Evolutionary conservation across 1,140 invertebrate genomes (phyloP).

Genomic region (Drosophila sp.): DNA sequence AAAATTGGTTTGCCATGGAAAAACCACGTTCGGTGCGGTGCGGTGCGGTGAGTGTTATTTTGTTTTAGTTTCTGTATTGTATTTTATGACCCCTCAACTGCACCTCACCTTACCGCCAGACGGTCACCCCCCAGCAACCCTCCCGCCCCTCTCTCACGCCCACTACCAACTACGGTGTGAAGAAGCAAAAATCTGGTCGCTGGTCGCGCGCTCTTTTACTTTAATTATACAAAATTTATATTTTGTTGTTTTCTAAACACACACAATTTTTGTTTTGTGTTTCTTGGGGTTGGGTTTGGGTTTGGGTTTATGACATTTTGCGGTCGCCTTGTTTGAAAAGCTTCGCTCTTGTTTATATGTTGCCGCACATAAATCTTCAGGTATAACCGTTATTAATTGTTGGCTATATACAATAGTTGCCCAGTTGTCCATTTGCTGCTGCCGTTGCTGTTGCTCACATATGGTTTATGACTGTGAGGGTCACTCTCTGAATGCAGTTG

Average conservation of each 20-base stretch:
- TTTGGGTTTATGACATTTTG: slow-evolving; percentile 69
- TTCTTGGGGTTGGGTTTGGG: slow-evolving; percentile 10
- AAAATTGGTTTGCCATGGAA: slow-evolving; percentile 33
- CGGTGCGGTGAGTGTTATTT: slow-evolving; percentile 3
- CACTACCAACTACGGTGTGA: slow-evolving; percentile 45
- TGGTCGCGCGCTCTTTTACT: slow-evolving; percentile 48
- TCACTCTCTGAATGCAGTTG: slow-evolving; percentile 7
- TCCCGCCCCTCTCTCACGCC: not conserved
- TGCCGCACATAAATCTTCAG: slow-evolving; percentile 62
- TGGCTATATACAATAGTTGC: slow-evolving; percentile 34
- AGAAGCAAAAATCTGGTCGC: slow-evolving; percentile 18
- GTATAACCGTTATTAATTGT: slow-evolving; percentile 69
- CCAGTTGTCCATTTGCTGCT: slow-evolving; percentile 21
- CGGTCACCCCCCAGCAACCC: not conserved
- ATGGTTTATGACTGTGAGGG: slow-evolving; percentile 8
- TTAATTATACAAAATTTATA: slow-evolving; percentile 72
- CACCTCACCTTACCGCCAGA: slow-evolving; percentile 33
- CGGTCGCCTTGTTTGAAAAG: slow-evolving; percentile 47
- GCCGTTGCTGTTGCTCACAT: not conserved
- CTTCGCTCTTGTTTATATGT: slow-evolving; percentile 59
- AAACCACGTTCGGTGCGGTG: slow-evolving; percentile 28
- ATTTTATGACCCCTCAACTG: slow-evolving; percentile 39
- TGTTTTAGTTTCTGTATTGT: slow-evolving; percentile 23
- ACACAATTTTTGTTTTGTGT: slow-evolving; percentile 27
- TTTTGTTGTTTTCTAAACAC: slow-evolving; percentile 38